phyloP scores from a whole-genome alignment of 2,797 vertebrate species.

The Antrozous pallidus region DNA sequence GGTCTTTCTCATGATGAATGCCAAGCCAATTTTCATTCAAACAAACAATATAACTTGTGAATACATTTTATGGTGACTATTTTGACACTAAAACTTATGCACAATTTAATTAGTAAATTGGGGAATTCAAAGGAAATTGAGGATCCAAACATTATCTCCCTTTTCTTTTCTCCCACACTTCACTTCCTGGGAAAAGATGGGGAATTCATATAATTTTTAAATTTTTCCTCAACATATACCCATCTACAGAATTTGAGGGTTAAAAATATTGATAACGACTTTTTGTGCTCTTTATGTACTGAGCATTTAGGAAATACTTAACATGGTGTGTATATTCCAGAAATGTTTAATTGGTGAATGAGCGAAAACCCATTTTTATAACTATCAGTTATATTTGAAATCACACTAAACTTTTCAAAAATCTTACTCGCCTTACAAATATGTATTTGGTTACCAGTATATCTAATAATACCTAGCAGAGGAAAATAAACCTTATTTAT shows the following conservation, averaged over 20 bases:
- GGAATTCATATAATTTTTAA: not conserved
- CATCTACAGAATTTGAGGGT: not conserved
- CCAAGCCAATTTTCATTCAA: not conserved
- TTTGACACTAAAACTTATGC: not conserved
- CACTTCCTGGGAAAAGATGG: not conserved
- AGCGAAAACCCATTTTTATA: not conserved
- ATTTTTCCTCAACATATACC: not conserved
- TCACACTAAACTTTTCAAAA: not conserved
- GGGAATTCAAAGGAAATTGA: slow-evolving; percentile 15
- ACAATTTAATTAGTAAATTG: not conserved
- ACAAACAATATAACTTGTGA: not conserved
- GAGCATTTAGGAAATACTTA: not conserved
- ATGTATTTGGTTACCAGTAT: not conserved
- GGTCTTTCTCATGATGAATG: not conserved
- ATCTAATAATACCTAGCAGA: not conserved
- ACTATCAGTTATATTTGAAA: not conserved
- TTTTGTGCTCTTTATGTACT: not conserved
- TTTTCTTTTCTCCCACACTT: not conserved
- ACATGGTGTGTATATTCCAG: not conserved
- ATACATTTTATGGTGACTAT: not conserved
- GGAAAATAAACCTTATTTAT: not conserved
- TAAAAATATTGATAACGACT: not conserved
- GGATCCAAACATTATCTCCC: not conserved
- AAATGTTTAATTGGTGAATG: not conserved
- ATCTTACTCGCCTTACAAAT: not conserved